Evolutionary conservation across 1,140 invertebrate species (phyloP).

Genomic region (Lethrus apterus): DNA sequence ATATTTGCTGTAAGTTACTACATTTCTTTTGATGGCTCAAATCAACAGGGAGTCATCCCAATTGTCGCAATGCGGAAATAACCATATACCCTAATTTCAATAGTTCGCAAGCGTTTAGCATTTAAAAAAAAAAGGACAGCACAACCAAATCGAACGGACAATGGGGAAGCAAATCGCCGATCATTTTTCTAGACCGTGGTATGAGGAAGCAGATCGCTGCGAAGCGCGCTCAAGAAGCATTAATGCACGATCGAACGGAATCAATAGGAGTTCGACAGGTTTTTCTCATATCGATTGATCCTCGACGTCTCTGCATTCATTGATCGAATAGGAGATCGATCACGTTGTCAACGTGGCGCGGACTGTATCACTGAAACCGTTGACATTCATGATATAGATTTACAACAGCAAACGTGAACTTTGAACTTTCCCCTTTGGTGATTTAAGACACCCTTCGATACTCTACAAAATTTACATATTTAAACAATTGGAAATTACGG

Average conservation of each 20-base stretch:
- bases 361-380: conserved; percentile 5
- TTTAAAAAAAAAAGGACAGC: too few species aligned
- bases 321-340: conserved; percentile 1
- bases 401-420: neutral
- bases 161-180: conserved; percentile 2
- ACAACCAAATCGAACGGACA: too few species aligned
- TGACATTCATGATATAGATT: neutral
- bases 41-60: too few species aligned
- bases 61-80: neutral
- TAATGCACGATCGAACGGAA: too few species aligned
- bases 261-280: conserved; percentile 10
- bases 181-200: neutral
- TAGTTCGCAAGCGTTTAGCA: neutral
- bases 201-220: neutral
- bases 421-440: too few species aligned
- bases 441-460: too few species aligned
- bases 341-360: neutral
- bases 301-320: conserved; percentile 6
- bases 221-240: neutral
- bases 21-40: too few species aligned
- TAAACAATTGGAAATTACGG: neutral
- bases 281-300: conserved; percentile 8
- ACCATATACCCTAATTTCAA: neutral
- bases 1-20: too few species aligned
- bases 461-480: too few species aligned